Conservation (phyloP, 2,888 invertebrate species). For the Melangyna quadrimaculata region DNA sequence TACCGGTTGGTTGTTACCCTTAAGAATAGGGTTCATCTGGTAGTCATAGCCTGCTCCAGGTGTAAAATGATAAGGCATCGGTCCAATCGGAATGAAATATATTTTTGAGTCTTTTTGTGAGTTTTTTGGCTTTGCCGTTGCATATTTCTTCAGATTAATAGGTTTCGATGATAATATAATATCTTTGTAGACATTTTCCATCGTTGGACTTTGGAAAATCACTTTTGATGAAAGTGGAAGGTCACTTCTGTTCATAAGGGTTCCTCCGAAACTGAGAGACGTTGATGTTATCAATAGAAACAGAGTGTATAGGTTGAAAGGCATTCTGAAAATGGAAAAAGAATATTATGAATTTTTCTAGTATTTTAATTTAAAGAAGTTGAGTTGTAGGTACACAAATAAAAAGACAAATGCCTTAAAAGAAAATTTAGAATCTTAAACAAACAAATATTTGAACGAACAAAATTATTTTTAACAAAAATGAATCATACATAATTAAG, state of each 20-base stretch:
- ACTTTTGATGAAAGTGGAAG: conserved; percentile 73
- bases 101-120: conserved; percentile 88
- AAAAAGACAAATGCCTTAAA: too few relatives aligned
- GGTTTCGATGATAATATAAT: conserved; percentile 78
- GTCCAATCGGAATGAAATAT: conserved; percentile 92
- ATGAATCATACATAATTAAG: too few relatives aligned
- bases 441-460: too few relatives aligned
- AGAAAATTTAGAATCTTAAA: too few relatives aligned
- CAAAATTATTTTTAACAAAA: too few relatives aligned
- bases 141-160: conserved; percentile 77
- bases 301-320: conserved; percentile 24
- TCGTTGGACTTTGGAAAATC: conserved; percentile 76
- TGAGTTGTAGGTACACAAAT: too few relatives aligned
- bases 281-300: conserved; percentile 20
- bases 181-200: conserved; percentile 78
- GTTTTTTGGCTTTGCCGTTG: conserved; percentile 78
- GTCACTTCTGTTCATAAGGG: conserved; percentile 32
- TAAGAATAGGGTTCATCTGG: not conserved
- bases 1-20: conserved; percentile 48
- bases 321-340: conserved; percentile 54
- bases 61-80: conserved; percentile 92
- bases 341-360: not conserved
- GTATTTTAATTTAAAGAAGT: not conserved
- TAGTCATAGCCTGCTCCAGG: conserved; percentile 86
- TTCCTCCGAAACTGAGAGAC: conserved; percentile 26